Conservation (phyloP, 2,888 invertebrate genomes). For the Anthoptus insignis region DNA sequence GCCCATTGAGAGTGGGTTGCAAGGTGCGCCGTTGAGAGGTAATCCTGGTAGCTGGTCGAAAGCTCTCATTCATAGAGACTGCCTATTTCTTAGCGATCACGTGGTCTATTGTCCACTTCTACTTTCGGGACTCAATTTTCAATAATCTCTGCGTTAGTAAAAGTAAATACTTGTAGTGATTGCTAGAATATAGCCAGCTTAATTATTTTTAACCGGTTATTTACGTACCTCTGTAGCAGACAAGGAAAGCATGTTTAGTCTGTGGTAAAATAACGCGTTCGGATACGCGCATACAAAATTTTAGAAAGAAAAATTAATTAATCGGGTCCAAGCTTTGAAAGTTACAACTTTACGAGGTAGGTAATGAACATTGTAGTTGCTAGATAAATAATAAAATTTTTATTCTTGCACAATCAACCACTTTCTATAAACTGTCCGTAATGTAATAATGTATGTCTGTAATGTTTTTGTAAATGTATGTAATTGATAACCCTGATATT, state of each 20-base stretch:
- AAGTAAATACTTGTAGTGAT: constrained; percentile 21
- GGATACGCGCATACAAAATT: constrained; percentile 18
- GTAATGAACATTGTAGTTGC: neutral
- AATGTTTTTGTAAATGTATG: neutral
- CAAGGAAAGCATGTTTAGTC: neutral
- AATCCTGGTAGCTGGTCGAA: neutral
- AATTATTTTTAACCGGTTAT: neutral
- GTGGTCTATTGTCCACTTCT: constrained; percentile 16
- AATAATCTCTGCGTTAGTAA: constrained; percentile 26
- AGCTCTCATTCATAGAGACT: constrained; percentile 23
- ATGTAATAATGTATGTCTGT: neutral
- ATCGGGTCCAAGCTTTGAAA: constrained; percentile 34
- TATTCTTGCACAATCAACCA: neutral
- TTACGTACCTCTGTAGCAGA: neutral
- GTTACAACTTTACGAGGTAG: no score
- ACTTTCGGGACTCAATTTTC: constrained; percentile 37
- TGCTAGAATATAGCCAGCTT: constrained; percentile 34
- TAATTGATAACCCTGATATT: neutral
- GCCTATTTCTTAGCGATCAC: constrained; percentile 35
- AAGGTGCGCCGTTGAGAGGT: constrained; percentile 6
- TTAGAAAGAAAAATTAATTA: neutral
- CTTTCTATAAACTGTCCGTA: neutral
- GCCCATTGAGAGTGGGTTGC: neutral
- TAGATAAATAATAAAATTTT: neutral
- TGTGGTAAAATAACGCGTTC: neutral